A percentile compares a stretch with the other conserved stretches of the same genome.
These are phyloP conservation scores for Noturus placidus DNA, from an alignment of 2,113 vertebrate genomes.

Conservation along the genomic window DNA sequence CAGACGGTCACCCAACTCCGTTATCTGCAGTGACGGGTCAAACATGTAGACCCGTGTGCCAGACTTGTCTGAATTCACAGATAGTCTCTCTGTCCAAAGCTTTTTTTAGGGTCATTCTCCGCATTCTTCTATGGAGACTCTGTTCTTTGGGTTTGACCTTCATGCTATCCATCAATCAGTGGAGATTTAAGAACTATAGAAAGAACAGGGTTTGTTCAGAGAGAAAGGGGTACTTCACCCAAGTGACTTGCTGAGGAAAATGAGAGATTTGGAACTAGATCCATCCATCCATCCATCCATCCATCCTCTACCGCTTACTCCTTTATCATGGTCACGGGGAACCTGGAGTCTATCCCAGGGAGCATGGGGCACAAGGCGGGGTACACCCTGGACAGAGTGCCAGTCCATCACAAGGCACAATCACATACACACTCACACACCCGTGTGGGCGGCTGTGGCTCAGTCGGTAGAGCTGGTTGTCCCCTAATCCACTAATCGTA, in stretches of 20 bases:
- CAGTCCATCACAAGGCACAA: too few relatives aligned
- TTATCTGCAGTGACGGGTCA: slow-evolving; percentile 35
- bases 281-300: too few relatives aligned
- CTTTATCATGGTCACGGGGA: too few relatives aligned
- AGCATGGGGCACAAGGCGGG: too few relatives aligned
- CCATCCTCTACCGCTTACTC: too few relatives aligned
- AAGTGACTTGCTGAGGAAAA: neutral
- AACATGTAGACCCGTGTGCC: slow-evolving; percentile 56
- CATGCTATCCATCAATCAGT: slow-evolving; percentile 75
- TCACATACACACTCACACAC: too few relatives aligned
- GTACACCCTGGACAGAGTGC: too few relatives aligned
- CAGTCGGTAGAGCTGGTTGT: too few relatives aligned
- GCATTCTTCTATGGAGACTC: slow-evolving; percentile 69
- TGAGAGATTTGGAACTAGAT: neutral
- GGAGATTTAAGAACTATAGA: slow-evolving; percentile 59
- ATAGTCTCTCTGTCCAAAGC: slow-evolving; percentile 61
- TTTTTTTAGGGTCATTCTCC: slow-evolving; percentile 69
- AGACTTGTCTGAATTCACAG: slow-evolving; percentile 51
- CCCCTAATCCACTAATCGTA: too few relatives aligned
- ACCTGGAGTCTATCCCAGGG: too few relatives aligned
- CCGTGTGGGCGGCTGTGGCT: too few relatives aligned
- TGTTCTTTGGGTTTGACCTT: slow-evolving; percentile 73
- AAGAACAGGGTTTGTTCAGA: slow-evolving; percentile 11
- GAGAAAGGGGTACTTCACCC: slow-evolving; percentile 1
- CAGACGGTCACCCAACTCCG: slow-evolving; percentile 28